Evolutionary conservation across 2,888 invertebrate genomes (phyloP), one percentile per base, ranked within the genome.

Genomic region (Ceramica pisi): DNA sequence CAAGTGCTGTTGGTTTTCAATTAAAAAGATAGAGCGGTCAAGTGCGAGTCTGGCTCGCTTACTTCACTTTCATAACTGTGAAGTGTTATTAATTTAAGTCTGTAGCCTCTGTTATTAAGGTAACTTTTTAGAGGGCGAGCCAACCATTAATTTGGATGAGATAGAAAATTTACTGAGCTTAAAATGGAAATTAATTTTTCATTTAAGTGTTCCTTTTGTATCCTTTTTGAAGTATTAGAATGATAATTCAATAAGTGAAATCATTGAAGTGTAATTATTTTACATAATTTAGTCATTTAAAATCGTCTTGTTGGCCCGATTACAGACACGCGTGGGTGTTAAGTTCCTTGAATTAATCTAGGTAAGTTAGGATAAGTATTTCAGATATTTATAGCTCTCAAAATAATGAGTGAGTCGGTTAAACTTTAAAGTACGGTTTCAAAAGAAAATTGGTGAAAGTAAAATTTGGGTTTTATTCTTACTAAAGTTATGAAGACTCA

Each of bases 1-100:
- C 23, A 38, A 62, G 26, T 46, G n/a, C 10, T 48, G 51, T 56
- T 67, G 55, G 64, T 60, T 71, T 77, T 77, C 35, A 56, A 71
- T 71, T 64, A 56, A 23, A 63, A 70, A 48, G 4, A 19, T 31
- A n/a, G 12, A 44, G 21, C 9, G 31, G 46, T 51, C 51, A 75
- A 68, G 59, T 60, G 26, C 14, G 31, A 6, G 9, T 16, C 21
- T 66, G 23, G 10, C 5, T 35, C 12, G 14, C n/a, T 6, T 60
- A 44, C 31, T 74, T 46, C 12, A 12, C 31, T 38, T 46, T 26
- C 53, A 38, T 59, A 50, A 19, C 21, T 35, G 44, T 70, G 21
- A 71, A 60, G 38, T 61, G 35, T 61, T 71, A 55, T 61, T 61
- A 38, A 66, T 55, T 50, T 60, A 16, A 55, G 50, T 35, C 38